phyloP scores from a whole-genome alignment of 2,113 vertebrate species.

The Myrmecophaga tridactyla region DNA sequence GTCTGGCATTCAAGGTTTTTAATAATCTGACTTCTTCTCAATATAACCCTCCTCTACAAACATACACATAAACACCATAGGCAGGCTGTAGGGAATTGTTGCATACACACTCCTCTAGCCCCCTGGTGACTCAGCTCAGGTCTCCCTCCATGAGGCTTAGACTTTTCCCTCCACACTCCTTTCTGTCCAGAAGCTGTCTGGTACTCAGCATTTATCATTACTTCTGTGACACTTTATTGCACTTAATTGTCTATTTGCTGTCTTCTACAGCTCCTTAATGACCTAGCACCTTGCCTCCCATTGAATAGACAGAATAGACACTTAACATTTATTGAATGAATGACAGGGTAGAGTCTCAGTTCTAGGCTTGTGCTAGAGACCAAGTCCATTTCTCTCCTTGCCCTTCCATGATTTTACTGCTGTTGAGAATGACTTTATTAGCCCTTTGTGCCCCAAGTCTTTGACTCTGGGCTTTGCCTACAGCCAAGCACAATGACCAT shows the following conservation, averaged over 20 bases:
- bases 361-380: not conserved
- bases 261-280: not conserved
- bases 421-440: not conserved
- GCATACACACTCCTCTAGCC: not conserved
- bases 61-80: constrained; percentile 58
- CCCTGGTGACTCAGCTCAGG: not conserved
- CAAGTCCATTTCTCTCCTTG: not conserved
- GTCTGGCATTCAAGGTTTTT: not conserved
- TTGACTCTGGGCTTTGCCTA: not conserved
- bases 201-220: not conserved
- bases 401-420: not conserved
- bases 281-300: not conserved
- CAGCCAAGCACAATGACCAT: not conserved
- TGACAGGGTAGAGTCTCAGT: not conserved
- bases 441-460: not conserved
- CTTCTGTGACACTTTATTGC: not conserved
- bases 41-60: not conserved
- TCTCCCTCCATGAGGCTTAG: not conserved
- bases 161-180: not conserved
- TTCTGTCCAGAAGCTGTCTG: not conserved
- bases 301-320: not conserved
- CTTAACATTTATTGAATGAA: not conserved
- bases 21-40: not conserved
- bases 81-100: not conserved
- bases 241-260: not conserved